Conservation (phyloP, 2,113 vertebrate genomes). For the Menura novaehollandiae region DNA sequence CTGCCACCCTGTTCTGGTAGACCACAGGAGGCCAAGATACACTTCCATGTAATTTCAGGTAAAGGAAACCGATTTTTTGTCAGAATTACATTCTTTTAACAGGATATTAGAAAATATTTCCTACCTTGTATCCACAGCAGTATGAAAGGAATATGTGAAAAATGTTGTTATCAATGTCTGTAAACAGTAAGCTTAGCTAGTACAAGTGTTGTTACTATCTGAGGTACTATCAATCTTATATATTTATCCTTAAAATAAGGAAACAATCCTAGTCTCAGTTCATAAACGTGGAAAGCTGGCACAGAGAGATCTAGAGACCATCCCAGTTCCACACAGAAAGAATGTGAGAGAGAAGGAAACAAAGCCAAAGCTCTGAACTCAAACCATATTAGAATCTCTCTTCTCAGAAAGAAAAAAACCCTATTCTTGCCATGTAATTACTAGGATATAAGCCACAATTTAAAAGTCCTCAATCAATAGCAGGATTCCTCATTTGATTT, state of each 20-base stretch:
- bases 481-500: not conserved
- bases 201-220: not conserved
- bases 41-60: not conserved
- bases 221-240: not conserved
- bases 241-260: not conserved
- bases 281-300: not conserved
- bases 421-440: not conserved
- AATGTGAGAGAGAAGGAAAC: not conserved
- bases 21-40: not conserved
- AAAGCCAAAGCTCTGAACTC: not conserved
- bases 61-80: not conserved
- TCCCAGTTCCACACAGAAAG: not conserved
- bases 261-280: not conserved
- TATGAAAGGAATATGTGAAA: not conserved
- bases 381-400: not conserved
- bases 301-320: not conserved
- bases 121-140: not conserved
- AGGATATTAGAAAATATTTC: constrained; percentile 7
- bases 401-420: not conserved
- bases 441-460: not conserved
- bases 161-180: not conserved
- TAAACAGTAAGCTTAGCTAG: not conserved
- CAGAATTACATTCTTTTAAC: not conserved
- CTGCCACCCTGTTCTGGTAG: not conserved
- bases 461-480: not conserved